A percentile compares a stretch with the other conserved stretches of the same genome.
Evolutionary conservation across 2,113 vertebrate species (phyloP).

Genomic region (Chunga burmeisteri): DNA sequence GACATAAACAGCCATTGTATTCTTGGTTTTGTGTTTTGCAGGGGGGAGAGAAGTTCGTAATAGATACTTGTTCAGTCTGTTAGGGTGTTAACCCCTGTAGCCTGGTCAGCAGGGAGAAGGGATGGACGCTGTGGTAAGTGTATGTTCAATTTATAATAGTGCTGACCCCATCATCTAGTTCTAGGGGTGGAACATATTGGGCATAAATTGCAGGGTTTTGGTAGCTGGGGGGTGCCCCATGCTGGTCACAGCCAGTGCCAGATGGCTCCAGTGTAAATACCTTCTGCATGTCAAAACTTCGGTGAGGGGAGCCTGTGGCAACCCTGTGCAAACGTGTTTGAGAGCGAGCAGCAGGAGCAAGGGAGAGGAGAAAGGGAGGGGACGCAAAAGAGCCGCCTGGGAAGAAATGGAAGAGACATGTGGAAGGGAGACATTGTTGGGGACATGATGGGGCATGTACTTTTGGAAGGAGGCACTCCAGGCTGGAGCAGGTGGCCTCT

Average conservation of each 20-base stretch:
- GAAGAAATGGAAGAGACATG: background rate
- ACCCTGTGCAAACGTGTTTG: background rate
- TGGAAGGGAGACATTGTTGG: background rate
- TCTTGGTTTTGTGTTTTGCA: background rate
- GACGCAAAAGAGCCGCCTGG: background rate
- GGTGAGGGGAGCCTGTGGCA: background rate
- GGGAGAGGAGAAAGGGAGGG: background rate
- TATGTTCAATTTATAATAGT: background rate
- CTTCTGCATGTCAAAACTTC: background rate
- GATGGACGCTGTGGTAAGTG: background rate
- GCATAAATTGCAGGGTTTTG: background rate
- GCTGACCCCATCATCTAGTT: background rate
- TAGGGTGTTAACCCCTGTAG: background rate
- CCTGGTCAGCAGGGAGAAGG: background rate
- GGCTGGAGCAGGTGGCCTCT: background rate
- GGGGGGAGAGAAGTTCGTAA: background rate
- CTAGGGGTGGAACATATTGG: background rate
- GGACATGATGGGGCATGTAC: rapidly evolving
- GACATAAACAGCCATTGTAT: background rate
- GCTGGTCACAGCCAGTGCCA: background rate
- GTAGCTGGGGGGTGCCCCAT: background rate
- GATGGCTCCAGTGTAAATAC: background rate
- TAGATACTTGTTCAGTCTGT: background rate
- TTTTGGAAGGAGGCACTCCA: background rate
- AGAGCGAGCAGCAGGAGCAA: background rate